Conservation (phyloP, 2,113 vertebrate genomes). For the Callopanchax toddi region DNA sequence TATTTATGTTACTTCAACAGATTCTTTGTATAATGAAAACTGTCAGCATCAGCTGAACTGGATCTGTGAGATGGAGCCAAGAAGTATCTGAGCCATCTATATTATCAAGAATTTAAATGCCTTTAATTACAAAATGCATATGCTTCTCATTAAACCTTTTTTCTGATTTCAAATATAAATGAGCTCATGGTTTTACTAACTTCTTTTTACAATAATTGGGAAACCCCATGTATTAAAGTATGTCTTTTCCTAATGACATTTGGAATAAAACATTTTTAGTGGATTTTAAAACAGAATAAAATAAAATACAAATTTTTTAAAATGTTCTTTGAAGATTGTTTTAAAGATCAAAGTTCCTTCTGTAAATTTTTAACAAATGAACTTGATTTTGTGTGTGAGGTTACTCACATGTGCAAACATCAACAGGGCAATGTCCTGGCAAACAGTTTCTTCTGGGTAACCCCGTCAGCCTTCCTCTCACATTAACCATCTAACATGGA, state of each 20-base stretch:
- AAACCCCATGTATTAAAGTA: too few species aligned
- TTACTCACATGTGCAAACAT: slow-evolving; percentile 15
- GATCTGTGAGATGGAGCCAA: slow-evolving; percentile 64
- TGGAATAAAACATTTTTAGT: too few species aligned
- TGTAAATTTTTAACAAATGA: slow-evolving; percentile 66
- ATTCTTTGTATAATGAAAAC: slow-evolving; percentile 46
- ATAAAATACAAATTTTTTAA: too few species aligned
- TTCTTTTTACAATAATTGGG: too few species aligned
- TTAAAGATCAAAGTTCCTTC: background rate
- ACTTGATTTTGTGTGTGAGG: slow-evolving; percentile 52
- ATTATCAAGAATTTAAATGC: background rate
- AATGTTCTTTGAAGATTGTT: background rate
- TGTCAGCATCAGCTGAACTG: slow-evolving; percentile 40
- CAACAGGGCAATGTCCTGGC: slow-evolving; percentile 60
- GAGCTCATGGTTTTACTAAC: too few species aligned
- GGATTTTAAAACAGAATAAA: too few species aligned
- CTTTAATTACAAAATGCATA: background rate
- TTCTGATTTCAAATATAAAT: too few species aligned
- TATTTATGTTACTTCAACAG: background rate
- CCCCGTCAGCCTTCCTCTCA: background rate
- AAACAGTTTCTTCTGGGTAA: slow-evolving; percentile 32
- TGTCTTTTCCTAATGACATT: too few species aligned
- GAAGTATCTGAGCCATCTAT: background rate
- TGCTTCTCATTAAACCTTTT: too few species aligned
- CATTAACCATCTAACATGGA: slow-evolving; percentile 53